Base-by-base conservation (phyloP, 2,113 vertebrate species). In the Scatophagus argus region DNA sequence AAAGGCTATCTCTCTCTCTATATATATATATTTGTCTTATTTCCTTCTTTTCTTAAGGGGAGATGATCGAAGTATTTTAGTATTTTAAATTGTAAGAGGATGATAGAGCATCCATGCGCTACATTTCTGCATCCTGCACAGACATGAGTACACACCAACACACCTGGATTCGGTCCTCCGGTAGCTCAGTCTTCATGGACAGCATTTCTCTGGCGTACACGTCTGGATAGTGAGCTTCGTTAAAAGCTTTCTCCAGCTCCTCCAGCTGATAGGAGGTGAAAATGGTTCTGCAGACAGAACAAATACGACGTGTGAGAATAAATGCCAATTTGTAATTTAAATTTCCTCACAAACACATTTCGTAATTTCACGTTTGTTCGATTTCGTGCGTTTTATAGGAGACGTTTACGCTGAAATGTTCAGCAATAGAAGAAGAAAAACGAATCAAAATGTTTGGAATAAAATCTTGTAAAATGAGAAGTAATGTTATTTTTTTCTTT, bases 111-210 rank as follows among this genome's bases (percentile, higher is more conserved):
- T 67, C 14, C 19, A 67, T 27, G 6, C 4, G 6, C 0, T 8
- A 21, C 23, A 58, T 81, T 8, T 44, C 17, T 41, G 13, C 31
- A 23, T 29, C 16, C 51, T 31, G 1, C 14, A 31, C 34, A 64
- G 5, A 19, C 25, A 34, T 13, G 3, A 8, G 55, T 2, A 34
- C 47, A 38, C 91, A 96, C 95, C 1, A 5, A 74, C 84, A 56
- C 94, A 99, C 98, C 98, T 99, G 98, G 96, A 99, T 99, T 86
- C 98, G 96, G 95, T 99, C 98, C 91, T 99, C 98, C 0, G 98
- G 98, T 27, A 99, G 94, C 88, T 99, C 98, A 0, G 98, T 99
- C 89, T 99, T 99, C 97, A 99, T 98, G 87, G 98, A 98, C 85
- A 99, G 89, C 98, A 99, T 98, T 90, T 99, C 98, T 81, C 98